Conservation (phyloP, 1,140 invertebrate genomes). For the Paraescarpia echinospica region DNA sequence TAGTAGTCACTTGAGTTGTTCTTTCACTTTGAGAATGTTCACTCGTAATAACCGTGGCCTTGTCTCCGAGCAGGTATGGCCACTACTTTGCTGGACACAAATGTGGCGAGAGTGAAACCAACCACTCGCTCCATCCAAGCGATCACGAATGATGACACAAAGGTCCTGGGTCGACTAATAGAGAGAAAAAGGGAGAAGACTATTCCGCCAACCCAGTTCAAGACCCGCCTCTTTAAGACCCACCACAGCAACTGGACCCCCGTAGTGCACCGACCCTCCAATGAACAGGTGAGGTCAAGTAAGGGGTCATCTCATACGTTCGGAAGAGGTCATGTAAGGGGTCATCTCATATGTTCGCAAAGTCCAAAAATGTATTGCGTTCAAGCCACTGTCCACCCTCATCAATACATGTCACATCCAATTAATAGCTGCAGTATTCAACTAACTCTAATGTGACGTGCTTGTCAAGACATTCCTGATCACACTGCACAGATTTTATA, state of each 20-base stretch:
- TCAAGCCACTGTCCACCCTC: no score
- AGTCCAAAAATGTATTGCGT: no score
- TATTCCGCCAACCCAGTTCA: conserved; percentile 36
- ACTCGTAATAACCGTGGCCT: background rate
- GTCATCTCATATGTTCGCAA: no score
- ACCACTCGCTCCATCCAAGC: background rate
- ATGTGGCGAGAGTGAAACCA: background rate
- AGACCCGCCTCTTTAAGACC: conserved; percentile 49
- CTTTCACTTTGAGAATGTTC: no score
- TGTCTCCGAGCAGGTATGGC: background rate
- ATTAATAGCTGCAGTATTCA: no score
- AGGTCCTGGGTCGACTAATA: conserved; percentile 48
- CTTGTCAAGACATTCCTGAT: no score
- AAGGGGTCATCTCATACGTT: background rate
- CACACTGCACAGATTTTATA: no score
- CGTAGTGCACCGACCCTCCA: conserved; percentile 49
- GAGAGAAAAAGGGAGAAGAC: conserved; percentile 42
- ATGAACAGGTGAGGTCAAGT: conserved; percentile 45
- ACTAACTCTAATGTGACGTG: no score
- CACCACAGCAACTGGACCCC: conserved; percentile 57
- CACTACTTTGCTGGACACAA: background rate
- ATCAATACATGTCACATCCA: no score
- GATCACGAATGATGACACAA: conserved; percentile 45
- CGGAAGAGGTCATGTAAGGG: no score
- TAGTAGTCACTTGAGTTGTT: no score